Base-by-base conservation (phyloP, 2,113 vertebrate species). In the Chlorodrepanis virens region DNA sequence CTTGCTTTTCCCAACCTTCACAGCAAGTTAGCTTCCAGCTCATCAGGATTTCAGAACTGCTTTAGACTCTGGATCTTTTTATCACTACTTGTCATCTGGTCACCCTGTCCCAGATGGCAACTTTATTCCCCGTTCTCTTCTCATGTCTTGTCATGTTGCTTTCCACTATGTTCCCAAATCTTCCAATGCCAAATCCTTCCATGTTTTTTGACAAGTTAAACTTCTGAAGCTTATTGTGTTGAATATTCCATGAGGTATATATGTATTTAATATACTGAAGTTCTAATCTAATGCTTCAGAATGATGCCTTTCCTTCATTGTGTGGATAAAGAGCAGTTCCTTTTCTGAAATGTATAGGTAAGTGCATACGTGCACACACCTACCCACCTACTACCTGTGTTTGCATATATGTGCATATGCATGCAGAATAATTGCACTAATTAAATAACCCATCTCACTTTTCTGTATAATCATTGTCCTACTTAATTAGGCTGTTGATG, bases 221-320 rank as follows among this genome's bases (percentile, higher is more conserved):
- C 19, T 92, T 89, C 65, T 87, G 64, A 63, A 90, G 71, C 72
- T 95, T 50, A 67, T 86, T 90, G 63, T 89, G 35, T 90, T 95
- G 54, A 83, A 31, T 94, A 83, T 76, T 93, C 79, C 64, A 12
- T 75, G 72, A 70, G 52, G 23, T 94, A 24, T 88, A 69, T 70
- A 39, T 90, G 68, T 24, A 74, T 89, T 93, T 94, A 95, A 93
- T 86, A 50, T n/a, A 94, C 88, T 88, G 78, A 83, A 93, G 94
- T 95, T 97, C 87, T 89, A 93, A 92, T 93, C 92, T 93, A 69
- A 86, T 94, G 93, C 94, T 92, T 96, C 91, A 95, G 95, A 95
- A 90, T 89, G 90, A 86, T 93, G 95, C 92, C 91, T 94, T 92
- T 97, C 67, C 94, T 89, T 75, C 95, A 93, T 92, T 96, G 88